These are phyloP conservation scores for Protonibea diacanthus DNA, from an alignment of 2,797 vertebrate genomes.

Conservation along the genomic window DNA sequence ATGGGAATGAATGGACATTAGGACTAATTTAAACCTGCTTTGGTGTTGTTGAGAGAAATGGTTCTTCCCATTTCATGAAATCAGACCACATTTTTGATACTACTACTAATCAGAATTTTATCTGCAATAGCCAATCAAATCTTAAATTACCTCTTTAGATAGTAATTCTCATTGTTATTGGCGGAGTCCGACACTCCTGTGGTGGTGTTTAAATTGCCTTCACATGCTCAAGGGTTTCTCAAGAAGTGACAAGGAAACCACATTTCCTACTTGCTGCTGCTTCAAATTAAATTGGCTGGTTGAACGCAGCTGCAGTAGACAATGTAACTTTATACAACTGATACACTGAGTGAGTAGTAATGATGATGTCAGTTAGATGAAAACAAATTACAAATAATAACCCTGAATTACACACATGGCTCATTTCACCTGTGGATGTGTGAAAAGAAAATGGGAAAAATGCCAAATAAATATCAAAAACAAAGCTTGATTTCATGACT, in stretches of 20 bases:
- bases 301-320: not conserved
- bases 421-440: not conserved
- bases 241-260: not conserved
- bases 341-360: conserved; percentile 4
- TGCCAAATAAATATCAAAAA: not conserved
- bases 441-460: too few species aligned
- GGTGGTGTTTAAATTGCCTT: conserved; percentile 2
- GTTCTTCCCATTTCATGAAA: not conserved
- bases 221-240: not conserved
- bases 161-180: conserved; percentile 3
- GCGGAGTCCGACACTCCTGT: not conserved
- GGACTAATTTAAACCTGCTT: conserved; percentile 50
- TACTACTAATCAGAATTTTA: not conserved
- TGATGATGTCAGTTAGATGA: conserved; percentile 6
- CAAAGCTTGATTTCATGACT: not conserved
- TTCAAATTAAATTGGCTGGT: conserved; percentile 16
- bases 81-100: not conserved
- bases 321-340: conserved; percentile 4
- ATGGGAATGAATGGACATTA: conserved; percentile 54
- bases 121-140: not conserved
- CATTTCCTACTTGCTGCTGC: conserved; percentile 2
- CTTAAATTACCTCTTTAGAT: not conserved
- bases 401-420: not conserved
- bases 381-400: not conserved
- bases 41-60: not conserved